phyloP scores from a whole-genome alignment of 2,888 invertebrate species.

The Vesta saturnalis region DNA sequence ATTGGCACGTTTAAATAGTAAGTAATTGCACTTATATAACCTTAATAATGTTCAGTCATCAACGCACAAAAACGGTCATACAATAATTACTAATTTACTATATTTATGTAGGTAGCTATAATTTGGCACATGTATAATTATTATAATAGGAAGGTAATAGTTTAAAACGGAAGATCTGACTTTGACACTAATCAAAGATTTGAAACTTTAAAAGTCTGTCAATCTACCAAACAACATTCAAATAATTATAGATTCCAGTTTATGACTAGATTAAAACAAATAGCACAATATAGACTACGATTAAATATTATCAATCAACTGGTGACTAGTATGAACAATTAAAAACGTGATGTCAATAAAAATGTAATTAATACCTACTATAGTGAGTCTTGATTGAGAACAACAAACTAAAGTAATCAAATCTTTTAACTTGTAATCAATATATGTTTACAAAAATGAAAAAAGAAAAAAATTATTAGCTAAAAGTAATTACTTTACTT shows the following conservation, averaged over 20 bases:
- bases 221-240: background rate
- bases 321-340: background rate
- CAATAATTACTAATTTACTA: conserved; percentile 28
- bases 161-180: background rate
- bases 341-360: too few relatives aligned
- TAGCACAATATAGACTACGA: background rate
- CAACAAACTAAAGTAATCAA: background rate
- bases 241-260: background rate
- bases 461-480: background rate
- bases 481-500: conserved; percentile 16
- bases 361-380: too few relatives aligned
- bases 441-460: background rate
- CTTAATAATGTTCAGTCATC: conserved; percentile 27
- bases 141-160: background rate
- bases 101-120: conserved; percentile 32
- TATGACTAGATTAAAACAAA: background rate
- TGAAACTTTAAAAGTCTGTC: background rate
- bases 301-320: background rate
- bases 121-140: conserved; percentile 33
- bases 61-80: conserved; percentile 14
- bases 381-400: background rate
- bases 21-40: conserved; percentile 46
- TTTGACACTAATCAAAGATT: background rate
- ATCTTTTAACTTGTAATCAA: background rate
- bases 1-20: conserved; percentile 42